These are phyloP conservation scores for Trinorchestia longiramus DNA, from an alignment of 1,140 invertebrate genomes.

Conservation along the genomic window DNA sequence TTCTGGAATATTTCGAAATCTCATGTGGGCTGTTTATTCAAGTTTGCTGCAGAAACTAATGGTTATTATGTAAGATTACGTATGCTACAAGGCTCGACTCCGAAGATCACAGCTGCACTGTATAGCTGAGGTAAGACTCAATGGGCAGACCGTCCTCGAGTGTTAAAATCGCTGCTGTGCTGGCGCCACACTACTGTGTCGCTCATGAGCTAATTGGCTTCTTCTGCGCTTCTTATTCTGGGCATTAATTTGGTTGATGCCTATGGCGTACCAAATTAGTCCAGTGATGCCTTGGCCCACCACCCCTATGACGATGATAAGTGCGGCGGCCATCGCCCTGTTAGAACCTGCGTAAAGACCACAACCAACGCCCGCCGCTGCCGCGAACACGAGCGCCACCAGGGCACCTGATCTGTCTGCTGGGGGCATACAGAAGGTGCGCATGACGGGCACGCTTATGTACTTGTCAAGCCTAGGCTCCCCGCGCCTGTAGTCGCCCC, in stretches of 20 bases:
- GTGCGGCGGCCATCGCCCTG: not conserved
- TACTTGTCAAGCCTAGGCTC: not conserved
- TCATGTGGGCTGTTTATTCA: not conserved
- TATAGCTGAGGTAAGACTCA: too few species aligned
- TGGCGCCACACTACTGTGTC: not conserved
- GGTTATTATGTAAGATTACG: not conserved
- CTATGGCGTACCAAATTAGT: not conserved
- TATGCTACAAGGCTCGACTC: not conserved
- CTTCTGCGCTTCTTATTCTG: conserved; percentile 12
- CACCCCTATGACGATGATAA: not conserved
- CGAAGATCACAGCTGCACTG: not conserved
- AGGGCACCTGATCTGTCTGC: not conserved
- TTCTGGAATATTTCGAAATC: not conserved
- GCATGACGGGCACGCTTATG: not conserved
- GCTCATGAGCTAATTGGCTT: not conserved
- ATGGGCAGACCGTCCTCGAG: too few species aligned
- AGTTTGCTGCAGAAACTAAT: not conserved
- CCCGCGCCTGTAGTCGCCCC: not conserved
- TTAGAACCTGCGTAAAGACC: not conserved
- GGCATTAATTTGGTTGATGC: not conserved
- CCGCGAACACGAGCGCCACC: conserved; percentile 17
- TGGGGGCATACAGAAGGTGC: conserved; percentile 18
- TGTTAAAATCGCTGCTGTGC: not conserved
- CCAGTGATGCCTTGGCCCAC: conserved; percentile 5
- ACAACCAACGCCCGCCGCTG: not conserved